These are phyloP conservation scores for Lomographa bimaculata DNA, from an alignment of 2,888 invertebrate genomes.

Conservation along the genomic window DNA sequence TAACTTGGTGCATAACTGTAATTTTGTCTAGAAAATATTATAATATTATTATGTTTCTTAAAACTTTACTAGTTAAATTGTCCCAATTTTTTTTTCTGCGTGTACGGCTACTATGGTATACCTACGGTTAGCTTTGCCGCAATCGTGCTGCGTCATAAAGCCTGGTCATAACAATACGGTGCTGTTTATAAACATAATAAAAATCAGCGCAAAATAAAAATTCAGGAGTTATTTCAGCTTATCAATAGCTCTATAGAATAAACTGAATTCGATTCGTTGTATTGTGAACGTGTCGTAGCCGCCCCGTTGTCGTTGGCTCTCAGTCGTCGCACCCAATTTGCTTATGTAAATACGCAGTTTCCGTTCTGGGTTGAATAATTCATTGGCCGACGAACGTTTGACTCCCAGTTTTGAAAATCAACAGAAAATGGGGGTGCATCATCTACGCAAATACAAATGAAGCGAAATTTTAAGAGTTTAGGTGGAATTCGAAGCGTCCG, in stretches of 20 bases:
- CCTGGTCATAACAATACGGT: too few species aligned
- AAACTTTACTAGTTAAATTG: too few species aligned
- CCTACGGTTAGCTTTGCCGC: too few species aligned
- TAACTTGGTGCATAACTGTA: too few species aligned
- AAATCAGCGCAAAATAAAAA: slow-evolving; percentile 9
- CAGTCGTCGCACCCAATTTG: slow-evolving; percentile 76
- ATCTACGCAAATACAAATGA: slow-evolving; percentile 61
- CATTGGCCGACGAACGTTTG: slow-evolving; percentile 71
- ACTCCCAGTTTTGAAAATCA: slow-evolving; percentile 76
- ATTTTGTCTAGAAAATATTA: too few species aligned
- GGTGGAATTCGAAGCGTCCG: too few species aligned
- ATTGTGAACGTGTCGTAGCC: slow-evolving; percentile 37
- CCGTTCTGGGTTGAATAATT: slow-evolving; percentile 79
- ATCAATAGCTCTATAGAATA: slow-evolving; percentile 24
- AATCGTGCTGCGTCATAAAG: too few species aligned
- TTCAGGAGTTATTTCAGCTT: slow-evolving; percentile 16
- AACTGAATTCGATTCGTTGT: slow-evolving; percentile 32
- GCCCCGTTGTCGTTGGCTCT: slow-evolving; percentile 41
- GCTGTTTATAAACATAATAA: too few species aligned
- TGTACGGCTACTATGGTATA: too few species aligned
- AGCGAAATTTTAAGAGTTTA: slow-evolving; percentile 57
- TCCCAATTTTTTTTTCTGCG: too few species aligned
- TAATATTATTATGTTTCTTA: too few species aligned
- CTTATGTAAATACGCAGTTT: slow-evolving; percentile 82
- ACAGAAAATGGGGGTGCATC: slow-evolving; percentile 53